phyloP scores from a whole-genome alignment of 2,888 invertebrate genomes.

The Apantesis nais region DNA sequence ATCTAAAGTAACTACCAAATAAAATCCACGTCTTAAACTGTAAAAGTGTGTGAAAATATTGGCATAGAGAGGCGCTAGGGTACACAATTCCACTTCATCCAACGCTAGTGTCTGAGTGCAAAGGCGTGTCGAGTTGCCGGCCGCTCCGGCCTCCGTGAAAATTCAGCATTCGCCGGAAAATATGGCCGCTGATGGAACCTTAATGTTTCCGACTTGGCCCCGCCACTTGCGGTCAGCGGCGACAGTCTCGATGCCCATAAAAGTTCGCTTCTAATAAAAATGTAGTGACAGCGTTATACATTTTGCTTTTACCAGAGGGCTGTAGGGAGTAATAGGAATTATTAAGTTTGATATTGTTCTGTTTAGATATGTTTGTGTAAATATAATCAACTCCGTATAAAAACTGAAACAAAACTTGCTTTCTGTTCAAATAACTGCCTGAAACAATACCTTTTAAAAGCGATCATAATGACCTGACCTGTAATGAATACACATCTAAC shows the following conservation, averaged over 20 bases:
- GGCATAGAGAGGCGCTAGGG: conserved; percentile 64
- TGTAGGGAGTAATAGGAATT: conserved; percentile 21
- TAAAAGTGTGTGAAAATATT: conserved; percentile 72
- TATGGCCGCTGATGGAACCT: conserved; percentile 82
- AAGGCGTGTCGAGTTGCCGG: conserved; percentile 80
- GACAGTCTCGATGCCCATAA: conserved; percentile 68
- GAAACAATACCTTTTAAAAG: too few relatives aligned
- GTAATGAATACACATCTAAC: too few relatives aligned
- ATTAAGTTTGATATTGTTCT: conserved; percentile 14
- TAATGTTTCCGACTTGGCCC: conserved; percentile 82
- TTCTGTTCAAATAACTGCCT: background rate
- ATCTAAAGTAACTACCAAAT: conserved; percentile 36
- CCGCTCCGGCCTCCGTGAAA: conserved; percentile 75
- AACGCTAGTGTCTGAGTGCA: conserved; percentile 78
- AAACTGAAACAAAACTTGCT: background rate
- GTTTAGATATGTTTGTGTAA: background rate
- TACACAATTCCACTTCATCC: conserved; percentile 76
- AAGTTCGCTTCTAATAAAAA: conserved; percentile 63
- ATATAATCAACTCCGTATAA: background rate
- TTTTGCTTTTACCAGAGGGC: conserved; percentile 31
- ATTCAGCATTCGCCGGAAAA: conserved; percentile 77
- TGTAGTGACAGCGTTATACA: conserved; percentile 51
- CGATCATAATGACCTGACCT: too few relatives aligned
- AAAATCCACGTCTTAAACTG: conserved; percentile 60
- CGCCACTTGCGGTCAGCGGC: conserved; percentile 74